Evolutionary conservation across 2,797 vertebrate species (phyloP).

Genomic region (Sparidentex hasta): DNA sequence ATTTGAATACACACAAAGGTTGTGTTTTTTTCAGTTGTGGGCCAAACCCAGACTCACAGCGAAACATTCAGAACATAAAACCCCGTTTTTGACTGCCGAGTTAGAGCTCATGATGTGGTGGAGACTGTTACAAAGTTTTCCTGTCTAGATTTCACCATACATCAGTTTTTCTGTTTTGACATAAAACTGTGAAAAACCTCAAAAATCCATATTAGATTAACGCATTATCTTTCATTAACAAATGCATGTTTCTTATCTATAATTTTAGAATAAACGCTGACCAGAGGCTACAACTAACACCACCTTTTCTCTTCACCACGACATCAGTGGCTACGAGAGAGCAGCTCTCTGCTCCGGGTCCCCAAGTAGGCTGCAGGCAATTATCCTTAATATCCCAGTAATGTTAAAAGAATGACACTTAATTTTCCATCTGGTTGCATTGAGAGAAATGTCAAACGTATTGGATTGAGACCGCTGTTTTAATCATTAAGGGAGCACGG

Average conservation of each 20-base stretch:
- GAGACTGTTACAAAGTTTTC: neutral
- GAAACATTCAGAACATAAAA: neutral
- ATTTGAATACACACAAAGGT: conserved; percentile 29
- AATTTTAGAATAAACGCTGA: conserved; percentile 8
- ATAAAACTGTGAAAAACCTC: neutral
- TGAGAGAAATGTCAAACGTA: conserved; percentile 82
- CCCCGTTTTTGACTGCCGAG: neutral
- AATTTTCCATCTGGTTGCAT: conserved; percentile 81
- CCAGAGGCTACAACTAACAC: conserved; percentile 25
- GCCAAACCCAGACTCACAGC: neutral
- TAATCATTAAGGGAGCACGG: conserved; percentile 70
- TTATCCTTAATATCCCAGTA: conserved; percentile 73
- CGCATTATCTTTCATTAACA: neutral
- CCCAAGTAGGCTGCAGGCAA: conserved; percentile 50
- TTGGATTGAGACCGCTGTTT: conserved; percentile 75
- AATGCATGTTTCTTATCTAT: neutral
- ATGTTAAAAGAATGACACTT: conserved; percentile 81
- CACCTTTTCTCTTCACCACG: conserved; percentile 20
- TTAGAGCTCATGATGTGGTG: conserved; percentile 6
- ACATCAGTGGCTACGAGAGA: conserved; percentile 44
- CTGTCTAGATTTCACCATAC: neutral
- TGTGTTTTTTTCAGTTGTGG: conserved; percentile 11
- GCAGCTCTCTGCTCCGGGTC: conserved; percentile 40
- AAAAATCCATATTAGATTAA: neutral
- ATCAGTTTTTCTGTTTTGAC: neutral